Base-by-base conservation (phyloP, 2,888 invertebrate species). In the Agrenia bidenticulata region DNA sequence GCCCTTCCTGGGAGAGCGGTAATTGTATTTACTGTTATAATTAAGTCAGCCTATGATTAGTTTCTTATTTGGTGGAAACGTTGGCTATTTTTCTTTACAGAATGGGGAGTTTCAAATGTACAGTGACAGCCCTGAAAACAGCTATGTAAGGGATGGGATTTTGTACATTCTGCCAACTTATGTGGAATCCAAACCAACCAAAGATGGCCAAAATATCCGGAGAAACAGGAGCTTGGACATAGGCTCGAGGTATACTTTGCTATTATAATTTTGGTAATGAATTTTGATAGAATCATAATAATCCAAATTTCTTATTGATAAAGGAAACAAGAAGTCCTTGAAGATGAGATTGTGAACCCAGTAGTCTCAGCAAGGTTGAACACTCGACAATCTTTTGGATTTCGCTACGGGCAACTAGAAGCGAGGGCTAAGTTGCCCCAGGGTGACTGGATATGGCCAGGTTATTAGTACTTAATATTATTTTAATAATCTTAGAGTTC, bases 101-200 rank as follows among this genome's bases (percentile, higher is more conserved):
- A 69, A 69, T 26, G 66, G 66, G 26, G 69, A 69, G 51, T 69
- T 69, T 59, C 69, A 69, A 61, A 59, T 61, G 51, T 69, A 69
- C 37, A 60, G 53, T 24, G 61, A 64, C 26, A 60, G 63, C 56
- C 57, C 63, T 0, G 49, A 60, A 42, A 69, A 66, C 45, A 66
- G 66, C 51, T 69, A 66, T 19, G 61, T 64, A 15, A 17, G 51
- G n/a, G 32, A 58, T 58, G 69, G 69, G 15, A 49, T 64, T 19
- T 58, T 69, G 5, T 63, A 61, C 57, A 69, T 69, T 21, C 50
- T 45, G 15, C 69, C 69, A 1, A 69, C 69, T 13, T 55, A 55
- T 23, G 11, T 5, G 23, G 17, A 32, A 19, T 19, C 45, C 4
- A 45, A 19, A 45, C 5, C 4, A 4, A n/a, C 5, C 5, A 45